Conservation (phyloP, 2,113 vertebrate species). For the Mobula birostris region DNA sequence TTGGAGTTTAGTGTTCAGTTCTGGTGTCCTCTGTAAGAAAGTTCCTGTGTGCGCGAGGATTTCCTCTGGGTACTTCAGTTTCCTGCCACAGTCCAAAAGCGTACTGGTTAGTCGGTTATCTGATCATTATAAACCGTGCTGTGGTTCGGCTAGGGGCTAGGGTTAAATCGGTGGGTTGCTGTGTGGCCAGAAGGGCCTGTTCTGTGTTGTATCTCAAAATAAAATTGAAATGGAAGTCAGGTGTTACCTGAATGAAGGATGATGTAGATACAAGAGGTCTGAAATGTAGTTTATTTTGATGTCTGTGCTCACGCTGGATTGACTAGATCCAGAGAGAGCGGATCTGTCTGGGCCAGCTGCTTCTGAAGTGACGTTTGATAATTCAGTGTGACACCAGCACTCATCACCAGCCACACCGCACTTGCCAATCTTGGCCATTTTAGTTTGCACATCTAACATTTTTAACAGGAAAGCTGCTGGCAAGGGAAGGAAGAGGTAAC, state of each 20-base stretch:
- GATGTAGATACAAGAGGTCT: not conserved
- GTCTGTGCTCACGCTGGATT: not conserved
- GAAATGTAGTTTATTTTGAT: not conserved
- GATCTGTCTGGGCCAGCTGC: constrained; percentile 57
- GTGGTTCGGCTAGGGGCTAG: too few species aligned
- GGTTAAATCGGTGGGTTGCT: too few species aligned
- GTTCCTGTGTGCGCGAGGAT: too few species aligned
- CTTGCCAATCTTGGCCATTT: not conserved
- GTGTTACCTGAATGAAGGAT: not conserved
- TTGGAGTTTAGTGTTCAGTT: too few species aligned
- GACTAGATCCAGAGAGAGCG: not conserved
- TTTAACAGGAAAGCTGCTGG: not conserved
- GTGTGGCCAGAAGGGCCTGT: too few species aligned
- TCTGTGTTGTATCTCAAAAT: too few species aligned
- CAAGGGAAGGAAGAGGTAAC: not conserved
- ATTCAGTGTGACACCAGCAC: constrained; percentile 48
- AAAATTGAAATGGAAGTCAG: not conserved
- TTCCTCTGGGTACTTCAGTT: too few species aligned
- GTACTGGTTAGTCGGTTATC: too few species aligned
- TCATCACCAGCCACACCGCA: constrained; percentile 45
- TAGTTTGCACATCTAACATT: not conserved
- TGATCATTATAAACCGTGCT: too few species aligned
- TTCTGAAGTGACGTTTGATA: constrained; percentile 61
- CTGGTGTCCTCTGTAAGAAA: too few species aligned
- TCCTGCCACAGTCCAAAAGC: too few species aligned